Base-by-base conservation (phyloP, 2,113 vertebrate genomes). In the Speoplatyrhinus poulsoni region DNA sequence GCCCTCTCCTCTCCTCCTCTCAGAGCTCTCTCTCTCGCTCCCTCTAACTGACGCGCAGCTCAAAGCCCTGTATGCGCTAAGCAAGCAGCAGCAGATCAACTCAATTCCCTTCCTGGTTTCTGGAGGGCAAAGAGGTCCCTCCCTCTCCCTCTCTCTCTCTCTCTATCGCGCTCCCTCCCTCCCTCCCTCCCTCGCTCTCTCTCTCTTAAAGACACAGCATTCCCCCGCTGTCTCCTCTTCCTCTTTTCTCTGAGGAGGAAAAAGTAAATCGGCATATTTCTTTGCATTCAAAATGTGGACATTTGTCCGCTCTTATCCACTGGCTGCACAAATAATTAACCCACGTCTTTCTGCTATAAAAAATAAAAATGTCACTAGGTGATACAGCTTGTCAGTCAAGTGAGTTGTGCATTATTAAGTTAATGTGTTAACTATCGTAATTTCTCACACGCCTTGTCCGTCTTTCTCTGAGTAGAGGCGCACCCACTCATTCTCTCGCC, bases 61-160 rank as follows among this genome's bases (percentile, higher is more conserved):
- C 92, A 92, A 91, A 93, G 89, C 91, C 90, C 90, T 82, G 91
- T 94, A 92, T 94, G 93, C 92, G 90, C 92, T 93, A 93, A 90
- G 87, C 90, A 91, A 89, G 90, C 92, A 92, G 91, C 92, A 93
- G 92, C 92, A 93, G 92, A 93, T 91, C 91, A 91, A 92, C 93
- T 93, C 90, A 93, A 91, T 92, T 94, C 93, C 93, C 94, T 94
- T 95, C 94, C 94, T 94, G 94, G 93, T 94, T 94, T 92, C 92
- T 93, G 92, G 92, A 93, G 94, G 93, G 92, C 92, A 94, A 91
- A 92, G 93, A 93, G 94, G 92, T 93, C 93, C 93, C 93, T 94
- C 94, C 93, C 93, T 93, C 92, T 94, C 93, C 93, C 90, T 92
- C 89, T 83, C 91, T 88, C 89, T 75, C 85, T 79, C 80, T 60